phyloP scores from a whole-genome alignment of 2,888 invertebrate genomes.

The Matsumyia berberina region DNA sequence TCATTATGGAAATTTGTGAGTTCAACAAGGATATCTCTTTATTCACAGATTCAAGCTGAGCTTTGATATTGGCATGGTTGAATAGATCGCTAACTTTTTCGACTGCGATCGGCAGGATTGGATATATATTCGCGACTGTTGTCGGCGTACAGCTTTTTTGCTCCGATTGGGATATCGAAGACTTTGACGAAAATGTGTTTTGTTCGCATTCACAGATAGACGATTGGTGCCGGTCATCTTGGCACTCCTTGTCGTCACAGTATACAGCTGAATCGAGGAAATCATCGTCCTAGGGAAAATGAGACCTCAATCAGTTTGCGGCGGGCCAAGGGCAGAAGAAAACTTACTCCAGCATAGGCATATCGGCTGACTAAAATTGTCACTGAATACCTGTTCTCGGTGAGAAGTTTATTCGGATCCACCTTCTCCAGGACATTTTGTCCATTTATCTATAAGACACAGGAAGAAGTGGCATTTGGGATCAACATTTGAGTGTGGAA shows the following conservation, averaged over 20 bases:
- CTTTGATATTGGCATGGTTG: conserved; percentile 79
- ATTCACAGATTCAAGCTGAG: conserved; percentile 84
- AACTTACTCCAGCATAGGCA: conserved; percentile 82
- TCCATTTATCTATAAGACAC: conserved; percentile 85
- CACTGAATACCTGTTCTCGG: conserved; percentile 85
- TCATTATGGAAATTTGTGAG: conserved; percentile 87
- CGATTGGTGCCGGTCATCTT: conserved; percentile 47
- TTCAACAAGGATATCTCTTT: conserved; percentile 86
- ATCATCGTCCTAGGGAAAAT: conserved; percentile 79
- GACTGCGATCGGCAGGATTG: conserved; percentile 29
- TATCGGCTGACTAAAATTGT: conserved; percentile 86
- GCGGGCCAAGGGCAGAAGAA: background rate
- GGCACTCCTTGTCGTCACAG: conserved; percentile 79
- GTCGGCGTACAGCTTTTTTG: conserved; percentile 14
- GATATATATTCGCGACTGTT: conserved; percentile 17
- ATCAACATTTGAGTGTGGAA: background rate
- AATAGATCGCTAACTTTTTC: conserved; percentile 77
- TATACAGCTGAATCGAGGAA: conserved; percentile 81
- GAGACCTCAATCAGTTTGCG: too few species aligned
- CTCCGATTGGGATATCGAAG: conserved; percentile 70
- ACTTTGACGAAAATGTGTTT: conserved; percentile 73
- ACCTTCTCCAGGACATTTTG: conserved; percentile 86
- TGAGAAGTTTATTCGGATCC: conserved; percentile 86
- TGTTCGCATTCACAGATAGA: conserved; percentile 74
- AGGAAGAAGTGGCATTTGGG: background rate